A percentile compares a stretch with the other conserved stretches of the same genome.
These are phyloP conservation scores for Magallana gigas DNA, from an alignment of 1,140 invertebrate genomes.

Conservation along the genomic window DNA sequence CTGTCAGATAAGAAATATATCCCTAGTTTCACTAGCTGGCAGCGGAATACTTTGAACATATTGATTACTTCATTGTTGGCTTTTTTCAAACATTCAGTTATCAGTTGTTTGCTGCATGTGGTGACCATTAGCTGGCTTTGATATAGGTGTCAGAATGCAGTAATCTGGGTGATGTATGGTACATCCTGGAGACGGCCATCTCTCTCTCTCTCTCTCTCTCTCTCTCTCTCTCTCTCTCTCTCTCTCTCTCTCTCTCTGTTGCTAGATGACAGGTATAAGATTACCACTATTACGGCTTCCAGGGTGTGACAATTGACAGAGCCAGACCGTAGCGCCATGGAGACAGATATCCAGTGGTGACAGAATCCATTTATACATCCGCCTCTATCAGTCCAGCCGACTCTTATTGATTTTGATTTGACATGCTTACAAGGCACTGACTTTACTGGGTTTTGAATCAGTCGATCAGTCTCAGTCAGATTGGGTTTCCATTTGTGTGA, in stretches of 20 bases:
- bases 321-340: background rate
- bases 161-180: background rate
- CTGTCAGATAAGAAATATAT: too few relatives aligned
- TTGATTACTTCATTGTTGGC: background rate
- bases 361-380: constrained; percentile 22
- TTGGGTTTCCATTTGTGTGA: too few relatives aligned
- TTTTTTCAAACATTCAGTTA: background rate
- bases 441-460: background rate
- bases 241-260: background rate
- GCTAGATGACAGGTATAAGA: background rate
- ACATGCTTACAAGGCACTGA: background rate
- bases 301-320: constrained; percentile 3
- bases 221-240: background rate
- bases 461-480: background rate
- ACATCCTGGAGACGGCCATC: background rate
- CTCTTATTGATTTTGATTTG: constrained; percentile 24
- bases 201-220: too few relatives aligned
- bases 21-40: too few relatives aligned
- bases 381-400: constrained; percentile 8
- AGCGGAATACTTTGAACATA: background rate
- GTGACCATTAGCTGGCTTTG: too few relatives aligned
- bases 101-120: background rate
- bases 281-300: background rate
- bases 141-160: background rate
- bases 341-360: background rate